Evolutionary conservation across 2,113 vertebrate genomes (phyloP), one percentile per base, ranked within the genome.

Genomic region (Mastomys natalensis): DNA sequence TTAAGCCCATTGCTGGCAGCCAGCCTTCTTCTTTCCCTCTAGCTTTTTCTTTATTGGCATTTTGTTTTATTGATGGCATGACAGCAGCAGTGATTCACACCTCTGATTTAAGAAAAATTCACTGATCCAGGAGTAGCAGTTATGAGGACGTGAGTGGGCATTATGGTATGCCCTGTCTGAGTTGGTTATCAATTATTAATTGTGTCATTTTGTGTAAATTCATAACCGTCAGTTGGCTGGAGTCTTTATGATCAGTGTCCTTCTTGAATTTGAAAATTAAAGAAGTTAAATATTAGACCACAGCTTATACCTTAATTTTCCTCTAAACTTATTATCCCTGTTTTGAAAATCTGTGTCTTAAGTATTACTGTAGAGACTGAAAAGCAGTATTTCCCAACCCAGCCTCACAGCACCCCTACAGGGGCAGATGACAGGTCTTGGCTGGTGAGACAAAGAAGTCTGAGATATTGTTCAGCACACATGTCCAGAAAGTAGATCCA

Each of bases 11-110:
- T 15, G n/a, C 15, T 82, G 97, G 93, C 86, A 97, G 51, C 91
- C 96, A 95, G 92, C 87, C 91, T 91, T 96, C 74, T 93, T 97
- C 96, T 98, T 98, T 97, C 95, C 97, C 96, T 93, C 87, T 58
- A 94, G 95, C 91, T 98, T 97, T 87, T 62, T 96, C 91, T 81
- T 92, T 93, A n/a, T 95, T 95, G 93, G 90, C 82, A 91, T 97
- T 97, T 97, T 98, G 94, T 96, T 97, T 95, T 87, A 21, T 93
- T 97, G 97, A 97, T 95, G 97, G 78, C 92, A 95, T 96, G 94
- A 97, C 92, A 98, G 97, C 45, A 94, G 92, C 90, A 98, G 89
- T 93, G 7, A 97, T 62, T 97, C 82, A 94, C 95, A 96, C 93
- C 84, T 97, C 81, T 43, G 43, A 93, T 64, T 82, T 94, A 37